Conservation (phyloP, 2,888 invertebrate genomes). For the Acanthosepion esculentum region DNA sequence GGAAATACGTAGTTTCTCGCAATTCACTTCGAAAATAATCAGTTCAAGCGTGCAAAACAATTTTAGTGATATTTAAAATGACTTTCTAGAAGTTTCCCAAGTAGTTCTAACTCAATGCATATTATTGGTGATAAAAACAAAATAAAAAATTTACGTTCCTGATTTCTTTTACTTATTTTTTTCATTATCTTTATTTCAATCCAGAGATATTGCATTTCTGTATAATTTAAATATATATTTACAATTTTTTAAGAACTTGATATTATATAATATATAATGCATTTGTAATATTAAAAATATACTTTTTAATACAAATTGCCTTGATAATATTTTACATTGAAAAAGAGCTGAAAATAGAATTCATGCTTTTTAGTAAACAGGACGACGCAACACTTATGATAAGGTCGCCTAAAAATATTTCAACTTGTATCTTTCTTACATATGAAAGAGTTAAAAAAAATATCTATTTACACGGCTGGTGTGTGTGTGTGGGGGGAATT, state of each 20-base stretch:
- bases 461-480: too few species aligned
- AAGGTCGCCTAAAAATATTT: too few species aligned
- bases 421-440: too few species aligned
- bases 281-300: too few species aligned
- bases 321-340: too few species aligned
- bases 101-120: neutral
- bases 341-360: too few species aligned
- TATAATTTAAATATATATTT: neutral
- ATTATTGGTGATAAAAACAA: neutral
- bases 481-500: too few species aligned
- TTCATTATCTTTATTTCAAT: neutral
- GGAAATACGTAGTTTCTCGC: neutral
- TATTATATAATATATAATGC: too few species aligned
- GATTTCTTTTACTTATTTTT: neutral
- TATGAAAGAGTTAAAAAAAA: too few species aligned
- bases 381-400: too few species aligned
- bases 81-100: neutral
- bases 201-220: neutral
- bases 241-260: neutral
- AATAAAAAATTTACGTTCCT: neutral
- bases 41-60: neutral
- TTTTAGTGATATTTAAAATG: conserved; percentile 1
- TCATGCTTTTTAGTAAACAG: too few species aligned
- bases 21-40: neutral
- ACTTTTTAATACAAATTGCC: too few species aligned